Percentiles rank a stretch among this genome's conserved stretches.
Evolutionary conservation across 2,888 invertebrate species (phyloP).

Genomic region (Coecobrya sp.): DNA sequence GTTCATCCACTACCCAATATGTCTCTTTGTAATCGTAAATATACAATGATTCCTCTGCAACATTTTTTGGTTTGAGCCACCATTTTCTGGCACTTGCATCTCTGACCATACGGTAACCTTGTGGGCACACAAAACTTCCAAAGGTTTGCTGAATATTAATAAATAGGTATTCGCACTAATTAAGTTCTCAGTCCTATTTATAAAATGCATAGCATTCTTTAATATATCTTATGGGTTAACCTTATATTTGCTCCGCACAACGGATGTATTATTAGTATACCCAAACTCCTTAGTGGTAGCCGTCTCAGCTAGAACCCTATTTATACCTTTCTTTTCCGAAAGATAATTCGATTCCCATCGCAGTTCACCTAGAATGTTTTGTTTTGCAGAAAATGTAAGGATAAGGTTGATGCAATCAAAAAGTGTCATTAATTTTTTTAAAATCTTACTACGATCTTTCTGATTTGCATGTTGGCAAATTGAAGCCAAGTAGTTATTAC

Average conservation of each 20-base stretch:
- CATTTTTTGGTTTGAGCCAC: not conserved
- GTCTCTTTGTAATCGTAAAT: constrained; percentile 62
- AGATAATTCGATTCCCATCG: not conserved
- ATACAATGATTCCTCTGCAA: not conserved
- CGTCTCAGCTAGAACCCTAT: not conserved
- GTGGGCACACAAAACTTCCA: constrained; percentile 52
- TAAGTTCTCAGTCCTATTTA: no score
- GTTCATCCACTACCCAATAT: constrained; percentile 61
- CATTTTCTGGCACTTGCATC: constrained; percentile 4
- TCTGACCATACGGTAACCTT: constrained; percentile 36
- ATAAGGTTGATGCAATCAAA: not conserved
- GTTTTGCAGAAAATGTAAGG: not conserved
- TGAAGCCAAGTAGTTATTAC: constrained; percentile 44
- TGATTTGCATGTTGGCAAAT: constrained; percentile 63
- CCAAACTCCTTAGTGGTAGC: constrained; percentile 34
- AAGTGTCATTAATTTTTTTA: not conserved
- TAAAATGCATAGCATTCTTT: no score
- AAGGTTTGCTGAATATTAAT: constrained; percentile 52
- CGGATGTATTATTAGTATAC: not conserved
- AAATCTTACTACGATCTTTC: not conserved
- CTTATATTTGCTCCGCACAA: constrained; percentile 62
- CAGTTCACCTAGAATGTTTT: not conserved
- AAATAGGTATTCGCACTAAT: no score
- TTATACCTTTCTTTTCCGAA: not conserved
- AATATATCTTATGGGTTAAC: no score